These are phyloP conservation scores for Phyllostomus discolor DNA, from an alignment of 2,113 vertebrate genomes.

Conservation along the genomic window DNA sequence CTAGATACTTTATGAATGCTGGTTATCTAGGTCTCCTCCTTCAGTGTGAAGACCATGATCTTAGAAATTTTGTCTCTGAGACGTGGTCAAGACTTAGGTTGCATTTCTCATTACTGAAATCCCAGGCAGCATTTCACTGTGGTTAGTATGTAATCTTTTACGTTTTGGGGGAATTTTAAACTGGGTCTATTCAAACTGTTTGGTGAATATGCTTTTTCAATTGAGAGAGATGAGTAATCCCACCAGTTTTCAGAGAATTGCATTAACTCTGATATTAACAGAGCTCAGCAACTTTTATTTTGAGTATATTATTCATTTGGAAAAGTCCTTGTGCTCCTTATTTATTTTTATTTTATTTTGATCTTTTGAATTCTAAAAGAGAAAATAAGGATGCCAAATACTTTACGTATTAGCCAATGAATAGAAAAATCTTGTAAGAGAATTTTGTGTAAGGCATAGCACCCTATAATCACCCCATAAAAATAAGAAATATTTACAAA, in stretches of 20 bases:
- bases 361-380: conserved; percentile 49
- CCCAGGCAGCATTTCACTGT: neutral
- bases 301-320: neutral
- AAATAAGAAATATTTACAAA: conserved; percentile 75
- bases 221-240: neutral
- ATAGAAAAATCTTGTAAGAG: conserved; percentile 69
- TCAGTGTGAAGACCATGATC: neutral
- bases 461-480: conserved; percentile 77
- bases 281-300: neutral
- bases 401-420: conserved; percentile 60
- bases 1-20: neutral
- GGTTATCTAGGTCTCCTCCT: neutral
- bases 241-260: conserved; percentile 19
- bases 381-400: conserved; percentile 59
- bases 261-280: conserved; percentile 4
- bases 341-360: conserved; percentile 55
- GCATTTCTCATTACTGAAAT: neutral
- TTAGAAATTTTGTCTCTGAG: neutral
- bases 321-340: conserved; percentile 36
- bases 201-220: neutral
- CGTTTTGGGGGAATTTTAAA: neutral
- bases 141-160: neutral
- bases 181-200: neutral
- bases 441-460: conserved; percentile 68
- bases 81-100: neutral